Evolutionary conservation across 2,888 invertebrate species (phyloP).

Genomic region (Clivina fossor): DNA sequence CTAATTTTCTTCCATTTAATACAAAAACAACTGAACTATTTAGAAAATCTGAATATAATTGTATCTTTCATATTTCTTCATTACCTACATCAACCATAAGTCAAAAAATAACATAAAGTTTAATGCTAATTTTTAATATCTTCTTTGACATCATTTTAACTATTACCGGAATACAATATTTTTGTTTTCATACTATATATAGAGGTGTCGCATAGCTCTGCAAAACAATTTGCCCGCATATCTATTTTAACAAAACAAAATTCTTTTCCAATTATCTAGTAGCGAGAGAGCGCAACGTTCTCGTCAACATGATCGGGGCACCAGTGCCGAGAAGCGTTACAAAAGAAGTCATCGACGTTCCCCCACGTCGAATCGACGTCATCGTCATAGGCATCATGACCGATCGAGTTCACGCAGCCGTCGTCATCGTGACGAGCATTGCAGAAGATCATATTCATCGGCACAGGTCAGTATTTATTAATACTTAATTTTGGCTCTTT

Average conservation of each 20-base stretch:
- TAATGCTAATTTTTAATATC: background rate
- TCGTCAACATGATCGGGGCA: conserved; percentile 70
- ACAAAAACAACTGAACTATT: too few species aligned
- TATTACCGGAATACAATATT: too few species aligned
- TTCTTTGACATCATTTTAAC: background rate
- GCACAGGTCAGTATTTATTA: conserved; percentile 49
- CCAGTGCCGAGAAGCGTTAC: conserved; percentile 78
- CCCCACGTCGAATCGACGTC: conserved; percentile 75
- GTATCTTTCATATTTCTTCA: too few species aligned
- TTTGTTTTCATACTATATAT: background rate
- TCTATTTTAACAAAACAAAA: background rate
- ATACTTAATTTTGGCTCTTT: background rate
- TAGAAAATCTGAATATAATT: too few species aligned
- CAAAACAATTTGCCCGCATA: too few species aligned
- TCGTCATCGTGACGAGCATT: conserved; percentile 54
- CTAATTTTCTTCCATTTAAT: too few species aligned
- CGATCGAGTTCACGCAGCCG: conserved; percentile 50
- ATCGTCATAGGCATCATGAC: conserved; percentile 65
- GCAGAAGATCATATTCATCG: conserved; percentile 57
- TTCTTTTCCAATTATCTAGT: conserved; percentile 52
- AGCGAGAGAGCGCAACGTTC: conserved; percentile 63
- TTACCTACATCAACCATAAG: too few species aligned
- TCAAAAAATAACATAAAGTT: too few species aligned
- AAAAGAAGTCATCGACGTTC: conserved; percentile 84
- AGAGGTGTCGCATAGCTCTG: background rate